A percentile compares a stretch with the other conserved stretches of the same genome.
These are phyloP conservation scores for Oxyscelio sp. DNA, from an alignment of 2,888 invertebrate genomes.

Conservation along the genomic window DNA sequence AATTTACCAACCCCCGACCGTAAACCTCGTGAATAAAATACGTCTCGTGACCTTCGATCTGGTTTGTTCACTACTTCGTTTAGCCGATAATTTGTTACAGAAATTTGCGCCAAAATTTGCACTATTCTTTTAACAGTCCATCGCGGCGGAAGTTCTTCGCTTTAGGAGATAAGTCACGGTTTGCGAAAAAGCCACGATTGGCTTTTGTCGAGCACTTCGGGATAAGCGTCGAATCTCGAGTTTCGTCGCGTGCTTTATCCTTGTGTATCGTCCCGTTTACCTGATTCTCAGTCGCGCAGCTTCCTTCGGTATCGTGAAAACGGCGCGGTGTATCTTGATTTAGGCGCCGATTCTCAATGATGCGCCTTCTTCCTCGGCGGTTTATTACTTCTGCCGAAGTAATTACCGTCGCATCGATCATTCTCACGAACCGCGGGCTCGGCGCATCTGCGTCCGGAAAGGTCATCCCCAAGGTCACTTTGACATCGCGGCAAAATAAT, in stretches of 20 bases:
- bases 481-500: too few species aligned
- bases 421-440: not conserved
- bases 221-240: constrained; percentile 71
- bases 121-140: constrained; percentile 18
- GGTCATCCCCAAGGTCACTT: too few species aligned
- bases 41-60: not conserved
- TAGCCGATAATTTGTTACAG: not conserved
- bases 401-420: constrained; percentile 75
- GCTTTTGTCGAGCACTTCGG: constrained; percentile 68
- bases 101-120: constrained; percentile 31
- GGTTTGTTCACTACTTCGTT: not conserved
- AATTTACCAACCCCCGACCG: too few species aligned
- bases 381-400: constrained; percentile 79
- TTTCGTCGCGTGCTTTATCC: constrained; percentile 76
- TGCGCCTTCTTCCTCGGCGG: constrained; percentile 71
- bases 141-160: constrained; percentile 48
- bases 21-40: not conserved
- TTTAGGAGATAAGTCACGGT: constrained; percentile 71
- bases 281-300: constrained; percentile 47
- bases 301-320: constrained; percentile 63
- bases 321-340: constrained; percentile 61
- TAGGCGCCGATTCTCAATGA: constrained; percentile 60
- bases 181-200: constrained; percentile 68
- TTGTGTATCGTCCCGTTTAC: constrained; percentile 72
- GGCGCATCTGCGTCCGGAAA: not conserved